These are phyloP conservation scores for Brachypalpus laphriformis DNA, from an alignment of 2,888 invertebrate genomes.

Conservation along the genomic window DNA sequence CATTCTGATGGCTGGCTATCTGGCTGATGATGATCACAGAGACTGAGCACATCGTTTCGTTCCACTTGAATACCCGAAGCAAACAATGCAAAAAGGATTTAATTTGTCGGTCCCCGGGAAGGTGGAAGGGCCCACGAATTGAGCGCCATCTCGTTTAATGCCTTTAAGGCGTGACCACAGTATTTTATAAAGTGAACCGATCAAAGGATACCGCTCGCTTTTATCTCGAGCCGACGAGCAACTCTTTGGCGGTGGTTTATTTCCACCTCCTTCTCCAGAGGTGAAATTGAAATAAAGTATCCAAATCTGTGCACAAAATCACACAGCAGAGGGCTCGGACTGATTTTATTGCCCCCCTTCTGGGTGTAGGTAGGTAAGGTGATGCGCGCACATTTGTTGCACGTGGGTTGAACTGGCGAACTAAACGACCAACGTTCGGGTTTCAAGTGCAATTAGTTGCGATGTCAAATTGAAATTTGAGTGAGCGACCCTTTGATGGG, in stretches of 20 bases:
- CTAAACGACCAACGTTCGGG: constrained; percentile 18
- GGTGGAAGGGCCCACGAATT: constrained; percentile 63
- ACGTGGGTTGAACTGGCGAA: constrained; percentile 44
- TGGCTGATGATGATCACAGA: constrained; percentile 51
- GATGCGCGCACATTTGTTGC: constrained; percentile 30
- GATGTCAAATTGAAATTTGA: constrained; percentile 58
- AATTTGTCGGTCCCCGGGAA: constrained; percentile 44
- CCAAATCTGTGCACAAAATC: constrained; percentile 67
- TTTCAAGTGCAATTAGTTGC: constrained; percentile 54
- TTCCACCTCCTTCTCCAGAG: constrained; percentile 69
- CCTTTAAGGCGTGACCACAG: constrained; percentile 83
- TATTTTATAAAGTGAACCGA: constrained; percentile 83
- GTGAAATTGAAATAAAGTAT: constrained; percentile 74
- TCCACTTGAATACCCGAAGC: constrained; percentile 49
- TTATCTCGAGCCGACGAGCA: constrained; percentile 78
- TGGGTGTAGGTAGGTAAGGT: constrained; percentile 15
- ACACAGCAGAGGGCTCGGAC: constrained; percentile 43
- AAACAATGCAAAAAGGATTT: constrained; percentile 71
- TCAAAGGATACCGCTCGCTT: constrained; percentile 82
- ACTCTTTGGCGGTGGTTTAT: constrained; percentile 73
- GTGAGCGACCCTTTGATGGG: constrained; percentile 33
- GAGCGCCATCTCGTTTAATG: constrained; percentile 83
- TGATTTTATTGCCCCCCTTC: constrained; percentile 56
- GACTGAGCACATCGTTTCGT: constrained; percentile 54
- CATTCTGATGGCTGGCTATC: constrained; percentile 4